phyloP scores from a whole-genome alignment of 2,113 vertebrate genomes.

The Pelodiscus sinensis region DNA sequence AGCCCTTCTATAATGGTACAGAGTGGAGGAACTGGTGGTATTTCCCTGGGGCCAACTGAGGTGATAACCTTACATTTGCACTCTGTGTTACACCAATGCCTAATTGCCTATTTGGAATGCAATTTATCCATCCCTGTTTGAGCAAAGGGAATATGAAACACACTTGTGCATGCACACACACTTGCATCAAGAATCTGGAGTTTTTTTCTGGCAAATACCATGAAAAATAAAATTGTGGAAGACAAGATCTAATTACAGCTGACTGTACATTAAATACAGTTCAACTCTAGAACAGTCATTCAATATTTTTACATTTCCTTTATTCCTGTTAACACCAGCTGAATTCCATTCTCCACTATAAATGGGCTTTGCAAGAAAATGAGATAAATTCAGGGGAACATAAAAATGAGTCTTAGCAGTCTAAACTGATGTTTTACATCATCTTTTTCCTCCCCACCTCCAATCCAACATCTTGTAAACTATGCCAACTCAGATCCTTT shows the following conservation, averaged over 20 bases:
- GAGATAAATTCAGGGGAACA: neutral
- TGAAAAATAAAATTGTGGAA: slow-evolving; percentile 3
- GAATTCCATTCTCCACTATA: neutral
- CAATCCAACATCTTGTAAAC: neutral
- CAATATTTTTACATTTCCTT: neutral
- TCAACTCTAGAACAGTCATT: neutral
- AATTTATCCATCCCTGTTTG: neutral
- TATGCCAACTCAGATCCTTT: neutral
- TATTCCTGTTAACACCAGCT: neutral
- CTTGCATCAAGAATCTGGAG: neutral
- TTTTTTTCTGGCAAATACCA: slow-evolving; percentile 32
- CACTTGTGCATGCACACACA: neutral
- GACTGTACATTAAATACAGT: slow-evolving; percentile 9
- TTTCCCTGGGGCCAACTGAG: slow-evolving; percentile 47
- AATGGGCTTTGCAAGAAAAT: neutral
- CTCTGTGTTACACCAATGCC: neutral
- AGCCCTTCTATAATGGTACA: neutral
- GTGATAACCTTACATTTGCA: neutral
- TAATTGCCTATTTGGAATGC: neutral
- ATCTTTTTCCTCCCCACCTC: neutral
- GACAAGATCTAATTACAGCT: slow-evolving; percentile 3
- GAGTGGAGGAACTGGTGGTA: neutral
- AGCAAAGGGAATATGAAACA: neutral
- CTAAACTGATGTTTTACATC: neutral
- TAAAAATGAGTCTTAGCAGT: neutral